phyloP scores from a whole-genome alignment of 2,797 vertebrate species.

The Yasuhikotakia modesta region DNA sequence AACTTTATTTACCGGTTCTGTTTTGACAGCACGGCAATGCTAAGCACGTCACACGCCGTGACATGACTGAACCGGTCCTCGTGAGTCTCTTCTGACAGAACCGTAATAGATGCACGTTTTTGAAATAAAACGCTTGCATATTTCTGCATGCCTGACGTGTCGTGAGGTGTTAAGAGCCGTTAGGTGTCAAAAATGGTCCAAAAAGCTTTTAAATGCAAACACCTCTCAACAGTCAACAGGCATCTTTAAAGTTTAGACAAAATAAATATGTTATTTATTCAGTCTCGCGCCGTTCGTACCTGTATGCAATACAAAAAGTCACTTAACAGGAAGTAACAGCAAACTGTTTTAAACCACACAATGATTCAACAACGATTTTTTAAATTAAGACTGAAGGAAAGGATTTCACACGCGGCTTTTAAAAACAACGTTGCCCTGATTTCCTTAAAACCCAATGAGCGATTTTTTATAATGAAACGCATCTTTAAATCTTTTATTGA shows the following conservation, averaged over 20 bases:
- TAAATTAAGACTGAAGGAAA: neutral
- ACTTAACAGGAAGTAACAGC: no score
- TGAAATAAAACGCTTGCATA: neutral
- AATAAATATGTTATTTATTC: no score
- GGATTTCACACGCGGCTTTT: neutral
- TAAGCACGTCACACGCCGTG: slow-evolving; percentile 53
- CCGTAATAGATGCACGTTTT: neutral
- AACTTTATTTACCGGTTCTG: slow-evolving; percentile 58
- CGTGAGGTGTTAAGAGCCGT: no score
- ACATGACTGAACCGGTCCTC: slow-evolving; percentile 47
- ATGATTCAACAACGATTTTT: neutral
- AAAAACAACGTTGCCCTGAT: neutral
- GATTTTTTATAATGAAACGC: slow-evolving; percentile 7
- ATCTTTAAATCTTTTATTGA: neutral
- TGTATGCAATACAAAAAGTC: no score
- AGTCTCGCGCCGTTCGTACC: no score
- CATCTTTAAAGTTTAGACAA: no score
- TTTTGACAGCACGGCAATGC: slow-evolving; percentile 59
- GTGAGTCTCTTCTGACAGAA: slow-evolving; percentile 6
- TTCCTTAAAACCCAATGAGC: neutral
- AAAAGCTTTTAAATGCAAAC: no score
- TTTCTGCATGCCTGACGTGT: neutral
- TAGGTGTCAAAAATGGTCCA: no score
- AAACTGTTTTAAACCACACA: no score
- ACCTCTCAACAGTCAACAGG: no score